Evolutionary conservation across 2,888 invertebrate genomes (phyloP), one percentile per base, ranked within the genome.

Genomic region (Drosophila picticornis): DNA sequence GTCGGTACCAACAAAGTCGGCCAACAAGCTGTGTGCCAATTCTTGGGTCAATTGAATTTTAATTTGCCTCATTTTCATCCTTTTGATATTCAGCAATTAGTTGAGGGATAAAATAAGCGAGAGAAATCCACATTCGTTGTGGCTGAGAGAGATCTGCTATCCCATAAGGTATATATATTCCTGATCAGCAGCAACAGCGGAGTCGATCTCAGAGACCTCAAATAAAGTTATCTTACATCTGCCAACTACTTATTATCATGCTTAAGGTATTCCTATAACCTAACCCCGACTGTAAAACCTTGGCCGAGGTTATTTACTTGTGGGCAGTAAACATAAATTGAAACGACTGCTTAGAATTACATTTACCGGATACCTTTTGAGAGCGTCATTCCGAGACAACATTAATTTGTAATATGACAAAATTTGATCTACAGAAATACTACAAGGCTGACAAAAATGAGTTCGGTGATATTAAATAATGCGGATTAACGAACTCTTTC

Each of bases 271-370:
- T 25, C 19, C 29, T 7, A 31, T 22, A 22, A 29, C 32, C 34
- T 9, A 27, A 10, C 46, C 19, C 32, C n/a, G 25, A 9, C 32
- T 62, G 38, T 51, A 19, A 52, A 43, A 34, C 70, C 71, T 71
- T 83, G 57, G 29, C 40, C 32, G 29, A 76, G 67, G 66, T 76
- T 81, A 84, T 68, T 66, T 59, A 43, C 16, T 16, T 27, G 52
- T 65, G 61, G 43, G 22, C 46, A 52, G 43, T 76, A 63, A 75
- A 72, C 51, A 70, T 56, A 40, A 56, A 62, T 59, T 57, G 51
- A 52, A 61, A 2, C 4, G 27, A 7, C 36, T 55, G 19, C 34
- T 57, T 71, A 16, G 29, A 55, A 52, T 62, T 58, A 55, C 29
- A 60, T 75, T 75, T 64, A 43, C 68, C 60, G 60, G 74, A 53